Percentiles rank a stretch among this genome's conserved stretches.
Evolutionary conservation across 2,888 invertebrate genomes (phyloP).

Genomic region (Euclidia mi): DNA sequence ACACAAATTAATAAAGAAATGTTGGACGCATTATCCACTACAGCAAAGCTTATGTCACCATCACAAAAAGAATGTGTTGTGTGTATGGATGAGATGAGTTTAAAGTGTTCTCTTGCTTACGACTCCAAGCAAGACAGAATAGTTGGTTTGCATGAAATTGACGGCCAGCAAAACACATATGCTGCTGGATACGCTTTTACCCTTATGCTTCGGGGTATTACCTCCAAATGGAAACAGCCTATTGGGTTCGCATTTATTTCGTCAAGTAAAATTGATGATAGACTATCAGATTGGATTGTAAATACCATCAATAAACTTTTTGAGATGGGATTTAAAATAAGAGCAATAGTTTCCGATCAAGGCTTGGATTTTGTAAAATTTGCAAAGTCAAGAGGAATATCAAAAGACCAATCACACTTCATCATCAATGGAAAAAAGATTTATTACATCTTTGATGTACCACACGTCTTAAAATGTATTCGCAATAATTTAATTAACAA

Average conservation of each 20-base stretch:
- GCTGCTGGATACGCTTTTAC: slow-evolving; percentile 11
- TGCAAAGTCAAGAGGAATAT: slow-evolving; percentile 3
- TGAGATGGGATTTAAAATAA: slow-evolving; percentile 22
- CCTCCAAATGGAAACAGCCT: slow-evolving; percentile 20
- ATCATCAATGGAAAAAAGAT: slow-evolving; percentile 10
- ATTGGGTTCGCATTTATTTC: slow-evolving; percentile 19
- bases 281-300: slow-evolving; percentile 14
- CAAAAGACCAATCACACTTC: slow-evolving; percentile 4
- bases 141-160: slow-evolving; percentile 18
- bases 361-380: slow-evolving; percentile 3
- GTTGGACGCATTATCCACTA: slow-evolving; percentile 14
- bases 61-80: slow-evolving; percentile 24
- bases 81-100: slow-evolving; percentile 27
- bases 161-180: background rate
- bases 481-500: slow-evolving; percentile 9
- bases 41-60: slow-evolving; percentile 18
- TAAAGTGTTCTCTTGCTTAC: slow-evolving; percentile 6
- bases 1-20: slow-evolving; percentile 15
- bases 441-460: slow-evolving; percentile 26
- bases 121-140: slow-evolving; percentile 13
- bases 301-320: slow-evolving; percentile 9
- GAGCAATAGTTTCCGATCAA: slow-evolving; percentile 22
- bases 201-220: slow-evolving; percentile 17
- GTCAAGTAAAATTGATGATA: slow-evolving; percentile 18
- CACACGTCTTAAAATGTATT: slow-evolving; percentile 21